Base-by-base conservation (phyloP, 2,888 invertebrate genomes). In the Drosophila colorata region DNA sequence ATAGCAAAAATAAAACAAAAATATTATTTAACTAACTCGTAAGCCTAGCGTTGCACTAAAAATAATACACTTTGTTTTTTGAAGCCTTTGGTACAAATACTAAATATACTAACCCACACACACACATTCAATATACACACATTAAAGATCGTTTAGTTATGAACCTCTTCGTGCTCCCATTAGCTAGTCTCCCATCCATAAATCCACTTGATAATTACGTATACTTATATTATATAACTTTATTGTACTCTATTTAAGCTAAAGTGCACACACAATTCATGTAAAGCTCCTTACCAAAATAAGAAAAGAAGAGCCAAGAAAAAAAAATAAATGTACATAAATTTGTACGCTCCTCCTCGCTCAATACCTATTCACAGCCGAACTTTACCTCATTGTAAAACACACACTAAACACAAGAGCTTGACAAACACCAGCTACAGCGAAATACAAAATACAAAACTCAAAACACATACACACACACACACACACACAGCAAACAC, bases 311-410 rank as follows among this genome's bases (percentile, higher is more conserved):
- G 35, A 55, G 38, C 16, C 40, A 33, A 20, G 18, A 35, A 74
- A 33, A 37, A 48, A 57, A 61, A 35, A 61, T 20, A 53, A 53
- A 64, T 65, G 64, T 69, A 73, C 74, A 69, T 71, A 68, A 68
- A 77, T 80, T 79, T 86, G 76, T 83, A 74, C 85, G 74, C 66
- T 80, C 69, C 78, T 85, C 69, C 85, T 72, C 41, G 38, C 20
- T 20, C 13, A 35, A 13, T 70, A 74, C 85, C 85, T 85, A 43
- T 35, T 77, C 85, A 88, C 89, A 77, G 85, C 89, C 78, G 82
- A 88, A 88, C 85, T 86, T 86, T 86, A 86, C 85, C 85, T 86
- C 85, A 86, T 86, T 86, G 85, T 86, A 86, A 86, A 78, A 84
- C 88, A 83, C 65, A 74, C 53, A 61, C 51, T 61, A 64, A 74